These are phyloP conservation scores for Emydocephalus ijimae DNA, from an alignment of 2,113 vertebrate species.

Conservation along the genomic window DNA sequence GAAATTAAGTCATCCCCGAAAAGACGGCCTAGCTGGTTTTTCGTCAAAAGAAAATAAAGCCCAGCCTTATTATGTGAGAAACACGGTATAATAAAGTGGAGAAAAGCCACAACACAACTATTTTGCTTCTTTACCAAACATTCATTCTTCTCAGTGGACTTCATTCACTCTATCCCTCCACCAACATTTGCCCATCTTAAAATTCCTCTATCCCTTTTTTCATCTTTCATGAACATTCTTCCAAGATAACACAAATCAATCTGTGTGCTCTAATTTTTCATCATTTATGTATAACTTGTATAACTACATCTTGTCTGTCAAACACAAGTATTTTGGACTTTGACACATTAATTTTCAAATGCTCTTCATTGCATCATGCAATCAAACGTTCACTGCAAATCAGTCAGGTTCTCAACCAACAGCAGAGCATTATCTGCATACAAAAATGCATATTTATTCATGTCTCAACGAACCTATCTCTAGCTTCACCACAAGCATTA, in stretches of 20 bases:
- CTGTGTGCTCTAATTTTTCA: not conserved
- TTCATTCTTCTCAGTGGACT: not conserved
- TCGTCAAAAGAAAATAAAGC: too few relatives aligned
- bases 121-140: not conserved
- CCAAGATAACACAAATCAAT: not conserved
- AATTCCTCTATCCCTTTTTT: not conserved
- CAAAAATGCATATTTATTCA: not conserved
- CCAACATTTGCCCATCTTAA: not conserved
- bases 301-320: not conserved
- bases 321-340: not conserved
- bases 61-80: too few relatives aligned
- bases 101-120: not conserved
- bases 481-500: not conserved
- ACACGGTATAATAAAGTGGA: not conserved
- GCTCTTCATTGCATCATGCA: not conserved
- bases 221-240: not conserved
- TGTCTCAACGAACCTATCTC: not conserved
- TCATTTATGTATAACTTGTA: not conserved
- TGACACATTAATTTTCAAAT: not conserved
- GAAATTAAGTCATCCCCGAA: too few relatives aligned
- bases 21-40: too few relatives aligned
- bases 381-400: not conserved
- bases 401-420: not conserved
- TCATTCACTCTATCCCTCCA: not conserved
- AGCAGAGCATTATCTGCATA: not conserved